Base-by-base conservation (phyloP, 1,140 invertebrate species). In the Plutomurus gul region DNA sequence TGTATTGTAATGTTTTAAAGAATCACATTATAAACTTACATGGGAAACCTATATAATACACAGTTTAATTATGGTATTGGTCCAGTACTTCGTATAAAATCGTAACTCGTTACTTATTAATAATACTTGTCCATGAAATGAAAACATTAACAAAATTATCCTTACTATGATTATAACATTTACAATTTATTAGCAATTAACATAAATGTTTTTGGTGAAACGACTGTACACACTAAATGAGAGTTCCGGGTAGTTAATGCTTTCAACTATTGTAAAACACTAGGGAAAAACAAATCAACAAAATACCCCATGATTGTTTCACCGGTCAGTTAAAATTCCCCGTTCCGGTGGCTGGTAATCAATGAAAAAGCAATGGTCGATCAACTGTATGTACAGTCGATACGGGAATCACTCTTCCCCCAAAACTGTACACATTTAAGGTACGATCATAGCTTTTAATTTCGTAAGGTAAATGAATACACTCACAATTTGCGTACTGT, bases 401-500 rank as follows among this genome's bases (percentile, higher is more conserved):
- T n/a, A n/a, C n/a, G n/a, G n/a, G n/a, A 65, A 65, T 65, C 27
- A 33, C 51, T 65, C 25, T 65, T 65, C 39, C n/a, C 39, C n/a
- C 39, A 43, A 13, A 10, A 13, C n/a, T 43, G 11, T 13, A 43
- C 39, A 43, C 11, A n/a, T n/a, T n/a, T 43, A 43, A 65, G 56
- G 56, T 65, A 65, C 56, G 56, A 65, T 65, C 16, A 65, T 65
- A 65, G 56, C 56, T 65, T n/a, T n/a, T n/a, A n/a, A n/a, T n/a
- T n/a, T 65, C 30, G 56, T 65, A 65, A 65, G 56, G 56, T 65
- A 65, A 65, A 65, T 65, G 56, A 65, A 65, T 65, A 65, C 56
- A 36, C 56, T 65, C 56, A 65, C 56, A 65, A 33, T 65, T 18
- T 13, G 11, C n/a, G n/a, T 43, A 43, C 39, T 43, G 39, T 43